Percentiles rank a stretch among this genome's conserved stretches.
These are phyloP conservation scores for Acleris laterana DNA, from an alignment of 2,888 invertebrate genomes.

Conservation along the genomic window DNA sequence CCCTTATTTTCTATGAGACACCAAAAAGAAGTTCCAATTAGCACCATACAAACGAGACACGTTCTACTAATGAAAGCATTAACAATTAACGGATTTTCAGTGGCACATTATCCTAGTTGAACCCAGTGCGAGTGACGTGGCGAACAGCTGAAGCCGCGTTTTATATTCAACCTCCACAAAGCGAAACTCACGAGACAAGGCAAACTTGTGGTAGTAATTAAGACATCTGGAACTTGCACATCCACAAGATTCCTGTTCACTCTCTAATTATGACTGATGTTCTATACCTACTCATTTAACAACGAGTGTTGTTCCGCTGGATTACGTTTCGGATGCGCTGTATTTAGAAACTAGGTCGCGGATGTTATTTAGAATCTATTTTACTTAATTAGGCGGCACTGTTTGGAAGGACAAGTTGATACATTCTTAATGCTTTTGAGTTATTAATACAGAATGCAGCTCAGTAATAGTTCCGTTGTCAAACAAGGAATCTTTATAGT, in stretches of 20 bases:
- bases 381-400: too few relatives aligned
- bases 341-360: not conserved
- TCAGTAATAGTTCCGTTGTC: too few relatives aligned
- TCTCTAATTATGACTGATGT: conserved; percentile 36
- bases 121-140: conserved; percentile 29
- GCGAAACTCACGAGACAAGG: conserved; percentile 41
- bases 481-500: too few relatives aligned
- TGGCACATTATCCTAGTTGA: conserved; percentile 16
- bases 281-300: conserved; percentile 21
- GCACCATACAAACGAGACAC: too few relatives aligned
- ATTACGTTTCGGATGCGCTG: not conserved
- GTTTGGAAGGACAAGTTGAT: too few relatives aligned
- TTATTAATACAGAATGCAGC: too few relatives aligned
- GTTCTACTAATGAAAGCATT: conserved; percentile 24
- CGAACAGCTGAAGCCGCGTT: conserved; percentile 34
- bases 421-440: too few relatives aligned
- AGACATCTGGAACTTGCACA: conserved; percentile 51
- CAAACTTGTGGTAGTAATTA: conserved; percentile 48
- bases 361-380: too few relatives aligned
- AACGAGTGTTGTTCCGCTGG: not conserved
- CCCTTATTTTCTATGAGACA: too few relatives aligned
- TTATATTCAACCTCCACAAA: conserved; percentile 43
- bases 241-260: conserved; percentile 43
- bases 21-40: too few relatives aligned
- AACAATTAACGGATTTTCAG: conserved; percentile 30